Percentiles rank a stretch among this genome's conserved stretches.
Evolutionary conservation across 2,888 invertebrate species (phyloP).

Genomic region (Cantharis lateralis): DNA sequence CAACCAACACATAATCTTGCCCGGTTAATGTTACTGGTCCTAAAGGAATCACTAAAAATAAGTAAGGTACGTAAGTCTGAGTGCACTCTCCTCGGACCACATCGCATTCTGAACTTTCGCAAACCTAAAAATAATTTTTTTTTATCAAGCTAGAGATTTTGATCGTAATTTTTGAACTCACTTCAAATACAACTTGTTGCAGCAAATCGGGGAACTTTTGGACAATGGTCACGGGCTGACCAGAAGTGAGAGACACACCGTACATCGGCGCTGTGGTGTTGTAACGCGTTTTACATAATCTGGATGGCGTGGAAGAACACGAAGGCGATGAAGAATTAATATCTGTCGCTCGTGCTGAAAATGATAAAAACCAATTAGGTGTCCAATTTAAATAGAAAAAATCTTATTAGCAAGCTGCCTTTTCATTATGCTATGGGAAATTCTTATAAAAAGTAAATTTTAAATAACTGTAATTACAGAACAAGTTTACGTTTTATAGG

Average conservation of each 20-base stretch:
- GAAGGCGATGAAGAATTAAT: conserved; percentile 45
- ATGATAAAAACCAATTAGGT: neutral
- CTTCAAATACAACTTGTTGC: conserved; percentile 92
- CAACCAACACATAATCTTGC: conserved; percentile 92
- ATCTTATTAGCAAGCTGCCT: neutral
- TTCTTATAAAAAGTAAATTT: conserved; percentile 18
- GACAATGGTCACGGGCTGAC: conserved; percentile 90
- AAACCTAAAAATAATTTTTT: conserved; percentile 64
- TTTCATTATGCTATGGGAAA: neutral
- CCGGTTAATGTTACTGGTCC: conserved; percentile 90
- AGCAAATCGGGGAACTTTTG: conserved; percentile 92
- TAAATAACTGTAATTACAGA: conserved; percentile 25
- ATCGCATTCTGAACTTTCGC: conserved; percentile 76
- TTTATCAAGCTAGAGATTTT: neutral
- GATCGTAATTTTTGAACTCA: conserved; percentile 61
- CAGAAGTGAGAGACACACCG: conserved; percentile 90
- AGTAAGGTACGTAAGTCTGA: conserved; percentile 89
- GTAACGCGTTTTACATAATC: conserved; percentile 86
- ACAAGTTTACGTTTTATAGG: conserved; percentile 15
- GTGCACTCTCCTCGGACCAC: conserved; percentile 88
- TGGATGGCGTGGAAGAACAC: conserved; percentile 66
- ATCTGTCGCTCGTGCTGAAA: conserved; percentile 21
- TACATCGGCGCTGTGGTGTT: conserved; percentile 95
- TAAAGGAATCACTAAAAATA: conserved; percentile 87
- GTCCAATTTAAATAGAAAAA: neutral